Conservation (phyloP, 2,797 vertebrate species). For the Mormyrops attenuatus region DNA sequence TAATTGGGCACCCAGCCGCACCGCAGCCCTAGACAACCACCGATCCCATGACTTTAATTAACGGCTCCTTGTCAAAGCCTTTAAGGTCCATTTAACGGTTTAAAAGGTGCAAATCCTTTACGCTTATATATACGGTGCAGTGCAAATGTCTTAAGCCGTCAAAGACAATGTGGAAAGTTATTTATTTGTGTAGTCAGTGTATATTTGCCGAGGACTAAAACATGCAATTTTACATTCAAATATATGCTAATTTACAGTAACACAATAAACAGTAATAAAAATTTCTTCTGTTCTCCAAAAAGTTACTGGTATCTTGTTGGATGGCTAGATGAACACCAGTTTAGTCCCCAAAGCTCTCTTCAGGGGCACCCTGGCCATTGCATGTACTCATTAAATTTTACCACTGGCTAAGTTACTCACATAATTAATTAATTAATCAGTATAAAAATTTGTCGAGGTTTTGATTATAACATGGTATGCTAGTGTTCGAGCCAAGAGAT, state of each 20-base stretch:
- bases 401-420: not conserved
- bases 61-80: conserved; percentile 36
- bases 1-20: conserved; percentile 31
- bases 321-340: not conserved
- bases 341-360: not conserved
- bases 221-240: not conserved
- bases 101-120: not conserved
- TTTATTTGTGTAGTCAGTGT: not conserved
- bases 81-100: conserved; percentile 1
- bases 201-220: not conserved
- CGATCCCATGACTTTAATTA: conserved; percentile 47
- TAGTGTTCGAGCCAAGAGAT: not conserved
- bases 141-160: not conserved
- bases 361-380: not conserved
- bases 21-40: conserved; percentile 24
- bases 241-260: not conserved
- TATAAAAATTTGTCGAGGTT: not conserved
- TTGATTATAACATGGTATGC: not conserved
- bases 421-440: not conserved
- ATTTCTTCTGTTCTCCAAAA: not conserved
- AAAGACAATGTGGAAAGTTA: not conserved
- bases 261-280: not conserved
- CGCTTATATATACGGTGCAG: not conserved
- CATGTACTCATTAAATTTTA: not conserved
- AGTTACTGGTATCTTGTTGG: not conserved